Evolutionary conservation across 2,113 vertebrate species (phyloP), one percentile per base, ranked within the genome.

Genomic region (Ia io): DNA sequence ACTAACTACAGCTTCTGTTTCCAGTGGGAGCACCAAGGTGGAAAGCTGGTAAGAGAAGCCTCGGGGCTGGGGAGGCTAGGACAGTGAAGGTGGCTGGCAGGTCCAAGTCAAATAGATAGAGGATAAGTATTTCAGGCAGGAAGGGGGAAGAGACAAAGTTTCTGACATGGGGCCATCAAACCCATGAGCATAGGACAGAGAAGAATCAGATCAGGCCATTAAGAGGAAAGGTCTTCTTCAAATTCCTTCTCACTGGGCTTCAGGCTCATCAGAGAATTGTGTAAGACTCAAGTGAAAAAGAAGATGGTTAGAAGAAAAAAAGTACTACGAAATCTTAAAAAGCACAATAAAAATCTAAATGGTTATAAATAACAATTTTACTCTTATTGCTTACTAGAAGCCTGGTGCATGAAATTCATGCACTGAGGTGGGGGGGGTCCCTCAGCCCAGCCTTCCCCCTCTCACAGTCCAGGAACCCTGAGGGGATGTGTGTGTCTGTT

Each of bases 21-120:
- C 78, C 80, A 65, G 35, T 7, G 1, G 74, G 37, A 79, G 3
- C 44, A 14, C 2, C 59, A 51, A 13, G 51, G 28, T 22, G 4
- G n/a, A 88, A 3, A 82, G 42, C 18, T n/a, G 94, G 95, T 96
- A 95, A 89, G 94, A 44, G 63, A 18, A 6, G 4, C 16, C 22
- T n/a, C 7, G 0, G 30, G 61, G 25, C 44, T 61, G 47, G 13
- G 83, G 35, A 42, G 37, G 30, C 16, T 0, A 47, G 12, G 28
- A 20, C 35, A 12, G 20, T 51, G 22, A 63, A 32, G 51, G 18
- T 1, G 25, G 42, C 47, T 23, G 49, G 71, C 53, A 69, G 13
- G 23, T 40, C 22, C 1, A 28, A 8, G 22, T 88, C 37, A 76
- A 20, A 65, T 18, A 61, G 59, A 18, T 30, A 35, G 4, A 69